Conservation (phyloP, 1,140 invertebrate species). For the Drosophila chauvacae region DNA sequence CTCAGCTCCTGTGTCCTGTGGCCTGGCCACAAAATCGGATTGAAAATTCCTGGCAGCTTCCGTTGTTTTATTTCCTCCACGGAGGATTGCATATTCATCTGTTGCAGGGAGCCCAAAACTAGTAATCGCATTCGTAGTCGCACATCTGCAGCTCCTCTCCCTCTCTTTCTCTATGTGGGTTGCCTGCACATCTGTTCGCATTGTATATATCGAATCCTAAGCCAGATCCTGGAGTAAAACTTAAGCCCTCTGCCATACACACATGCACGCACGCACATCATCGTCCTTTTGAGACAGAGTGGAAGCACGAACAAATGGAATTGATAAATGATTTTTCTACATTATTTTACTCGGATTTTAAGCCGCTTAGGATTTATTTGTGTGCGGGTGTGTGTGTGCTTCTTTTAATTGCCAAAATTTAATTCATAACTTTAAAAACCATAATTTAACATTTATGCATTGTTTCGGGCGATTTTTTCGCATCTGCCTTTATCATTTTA, state of each 20-base stretch:
- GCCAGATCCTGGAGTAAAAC: slow-evolving; percentile 49
- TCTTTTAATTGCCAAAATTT: slow-evolving; percentile 41
- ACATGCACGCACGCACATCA: slow-evolving; percentile 26
- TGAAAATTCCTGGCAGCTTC: slow-evolving; percentile 52
- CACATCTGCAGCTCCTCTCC: slow-evolving; percentile 31
- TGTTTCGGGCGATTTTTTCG: slow-evolving; percentile 12
- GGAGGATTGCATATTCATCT: slow-evolving; percentile 63
- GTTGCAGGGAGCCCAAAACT: slow-evolving; percentile 33
- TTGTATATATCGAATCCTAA: slow-evolving; percentile 55
- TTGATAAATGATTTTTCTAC: slow-evolving; percentile 42
- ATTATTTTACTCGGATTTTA: slow-evolving; percentile 36
- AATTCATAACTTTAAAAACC: slow-evolving; percentile 38
- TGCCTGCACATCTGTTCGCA: slow-evolving; percentile 73
- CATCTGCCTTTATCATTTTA: slow-evolving; percentile 43
- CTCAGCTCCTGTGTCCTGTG: slow-evolving; percentile 15
- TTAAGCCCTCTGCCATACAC: slow-evolving; percentile 44
- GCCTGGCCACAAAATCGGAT: slow-evolving; percentile 44
- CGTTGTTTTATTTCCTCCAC: slow-evolving; percentile 53
- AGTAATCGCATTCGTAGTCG: slow-evolving; percentile 16
- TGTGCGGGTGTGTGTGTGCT: neutral
- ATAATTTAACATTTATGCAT: slow-evolving; percentile 32
- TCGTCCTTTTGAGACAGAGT: slow-evolving; percentile 14
- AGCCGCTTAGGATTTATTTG: slow-evolving; percentile 42
- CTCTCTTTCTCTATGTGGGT: neutral
- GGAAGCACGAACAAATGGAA: slow-evolving; percentile 2